Evolutionary conservation across 2,797 vertebrate genomes (phyloP), one percentile per base, ranked within the genome.

Genomic region (Artibeus jamaicensis): DNA sequence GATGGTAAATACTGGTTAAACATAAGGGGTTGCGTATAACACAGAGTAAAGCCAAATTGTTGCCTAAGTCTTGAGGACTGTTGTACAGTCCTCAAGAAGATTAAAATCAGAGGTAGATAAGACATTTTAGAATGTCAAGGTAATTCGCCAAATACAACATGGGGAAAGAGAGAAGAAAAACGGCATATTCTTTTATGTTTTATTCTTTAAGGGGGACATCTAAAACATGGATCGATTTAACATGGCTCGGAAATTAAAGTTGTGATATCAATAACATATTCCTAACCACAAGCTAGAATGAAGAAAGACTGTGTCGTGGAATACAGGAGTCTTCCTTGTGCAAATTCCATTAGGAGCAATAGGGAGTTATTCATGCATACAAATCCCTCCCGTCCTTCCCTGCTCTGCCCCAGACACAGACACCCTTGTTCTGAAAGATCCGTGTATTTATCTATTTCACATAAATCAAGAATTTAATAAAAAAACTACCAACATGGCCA

Each of bases 381-480:
- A 92, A 97, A 97, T 96, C 95, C 89, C 91, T 62, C 89, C 76
- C 1, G 46, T 83, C 67, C 84, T 94, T 87, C 24, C 73, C 94
- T 86, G 85, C 85, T 82, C 55, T 39, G 92, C 82, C 76, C 84
- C 77, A 97, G 92, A 98, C 97, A 97, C 95, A 97, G 96, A 95
- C 96, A 97, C 89, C 91, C 96, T 98, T 97, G 97, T 98, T 97
- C 96, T 93, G 89, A 97, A 97, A 86, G 96, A 97, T 97, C 96
- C 73, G 2, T 92, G 70, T 96, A 97, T 98, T 98, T 98, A 98
- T 98, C 97, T 98, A 97, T 97, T 97, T 97, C 97, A 97, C 95
- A 98, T 97, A 98, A 98, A 97, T 97, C 97, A 97, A 92, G 91
- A 96, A 96, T 96, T 97, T 97, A 97, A 97, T 97, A 89, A 95